phyloP scores from a whole-genome alignment of 1,140 invertebrate species.

The Protaetia brevitarsis region DNA sequence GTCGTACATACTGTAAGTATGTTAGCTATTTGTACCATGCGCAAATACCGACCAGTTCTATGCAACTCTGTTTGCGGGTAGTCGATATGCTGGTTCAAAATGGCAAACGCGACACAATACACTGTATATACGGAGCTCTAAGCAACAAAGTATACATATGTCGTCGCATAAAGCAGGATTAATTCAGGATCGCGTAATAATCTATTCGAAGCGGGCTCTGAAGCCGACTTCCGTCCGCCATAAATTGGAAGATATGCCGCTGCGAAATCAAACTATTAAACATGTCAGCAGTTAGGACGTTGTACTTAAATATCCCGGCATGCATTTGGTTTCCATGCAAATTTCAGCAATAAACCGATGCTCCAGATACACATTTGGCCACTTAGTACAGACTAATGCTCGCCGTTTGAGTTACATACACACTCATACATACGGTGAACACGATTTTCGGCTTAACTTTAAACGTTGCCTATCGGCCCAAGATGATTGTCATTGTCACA shows the following conservation, averaged over 20 bases:
- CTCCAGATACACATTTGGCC: not conserved
- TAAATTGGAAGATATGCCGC: conserved; percentile 35
- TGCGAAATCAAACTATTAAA: conserved; percentile 40
- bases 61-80: no score
- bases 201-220: conserved; percentile 15
- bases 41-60: no score
- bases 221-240: conserved; percentile 29
- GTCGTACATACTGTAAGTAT: no score
- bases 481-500: no score
- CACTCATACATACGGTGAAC: not conserved
- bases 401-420: not conserved
- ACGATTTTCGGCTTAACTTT: not conserved
- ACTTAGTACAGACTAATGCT: not conserved
- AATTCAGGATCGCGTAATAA: conserved; percentile 4
- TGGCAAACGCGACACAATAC: not conserved
- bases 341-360: conserved; percentile 36
- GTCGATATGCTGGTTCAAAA: not conserved
- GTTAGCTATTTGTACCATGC: no score
- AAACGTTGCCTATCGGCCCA: no score
- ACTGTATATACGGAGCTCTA: no score
- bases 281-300: conserved; percentile 38
- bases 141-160: not conserved
- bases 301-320: conserved; percentile 39
- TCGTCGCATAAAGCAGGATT: conserved; percentile 8
- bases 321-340: conserved; percentile 38